Conservation (phyloP, 2,797 vertebrate species). For the Rhabdomys pumilio region DNA sequence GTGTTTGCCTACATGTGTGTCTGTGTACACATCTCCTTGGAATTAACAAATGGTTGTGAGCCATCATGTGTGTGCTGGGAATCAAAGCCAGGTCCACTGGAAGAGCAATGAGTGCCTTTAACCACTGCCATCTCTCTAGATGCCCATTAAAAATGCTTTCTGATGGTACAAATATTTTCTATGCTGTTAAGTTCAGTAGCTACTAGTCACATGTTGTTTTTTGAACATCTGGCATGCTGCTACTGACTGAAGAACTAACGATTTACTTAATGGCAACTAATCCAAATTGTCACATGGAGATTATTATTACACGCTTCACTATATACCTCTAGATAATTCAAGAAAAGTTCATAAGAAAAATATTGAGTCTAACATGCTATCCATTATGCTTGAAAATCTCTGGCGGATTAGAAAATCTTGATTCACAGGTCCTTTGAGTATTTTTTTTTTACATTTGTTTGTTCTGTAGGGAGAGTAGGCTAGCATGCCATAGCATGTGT, state of each 20-base stretch:
- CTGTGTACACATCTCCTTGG: not conserved
- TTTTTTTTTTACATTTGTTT: not conserved
- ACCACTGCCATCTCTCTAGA: not conserved
- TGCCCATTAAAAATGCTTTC: not conserved
- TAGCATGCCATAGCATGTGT: not conserved
- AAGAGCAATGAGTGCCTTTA: not conserved
- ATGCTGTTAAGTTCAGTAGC: not conserved
- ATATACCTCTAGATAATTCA: slow-evolving; percentile 14
- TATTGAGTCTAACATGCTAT: slow-evolving; percentile 2
- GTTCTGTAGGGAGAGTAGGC: not conserved
- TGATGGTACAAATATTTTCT: slow-evolving; percentile 33
- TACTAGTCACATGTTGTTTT: slow-evolving; percentile 24
- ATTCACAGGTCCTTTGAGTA: not conserved
- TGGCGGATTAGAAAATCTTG: slow-evolving; percentile 12
- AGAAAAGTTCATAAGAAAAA: not conserved
- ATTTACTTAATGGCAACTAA: slow-evolving; percentile 42
- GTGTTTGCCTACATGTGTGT: not conserved
- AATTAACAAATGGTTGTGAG: not conserved
- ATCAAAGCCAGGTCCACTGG: not conserved
- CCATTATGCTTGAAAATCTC: slow-evolving; percentile 42
- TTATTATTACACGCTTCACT: slow-evolving; percentile 14
- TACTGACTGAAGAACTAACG: not conserved
- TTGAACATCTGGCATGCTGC: slow-evolving; percentile 7
- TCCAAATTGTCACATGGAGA: not conserved
- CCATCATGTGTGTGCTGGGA: not conserved